Evolutionary conservation across 92 coral and sea anemone genomes (phyloP), one percentile per base, ranked within the genome.

Genomic region (Meandrina meandrites): DNA sequence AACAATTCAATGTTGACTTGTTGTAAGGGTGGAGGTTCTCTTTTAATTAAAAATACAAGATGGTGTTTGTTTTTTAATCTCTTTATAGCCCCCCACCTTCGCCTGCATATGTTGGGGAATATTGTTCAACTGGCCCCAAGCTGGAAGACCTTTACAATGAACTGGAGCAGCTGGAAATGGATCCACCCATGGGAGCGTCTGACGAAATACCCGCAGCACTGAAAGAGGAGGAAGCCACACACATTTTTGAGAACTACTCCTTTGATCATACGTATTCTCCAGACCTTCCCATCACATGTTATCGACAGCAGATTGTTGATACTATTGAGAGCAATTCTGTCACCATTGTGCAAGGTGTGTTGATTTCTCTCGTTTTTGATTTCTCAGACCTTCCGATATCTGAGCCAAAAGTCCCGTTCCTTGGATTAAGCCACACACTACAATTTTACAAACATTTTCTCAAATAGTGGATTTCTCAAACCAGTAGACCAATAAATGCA

Each of bases 281-380:
- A 47, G 91, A 87, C 35, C 91, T 97, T 19, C 99, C 99, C 10
- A 97, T 97, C 54, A 97, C 99, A 0, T 54, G 81, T 5, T 95
- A 91, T 82, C 96, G 84, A 3, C 94, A 92, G 64, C 98, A 97
- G 19, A 93, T 97, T 66, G 87, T 97, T 37, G 92, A 92, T 66
- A 97, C 97, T 21, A 91, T 97, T 84, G 99, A 97, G 78, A 97
- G 96, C 70, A 97, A 97, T 87, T 95, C 99, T 34, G 98, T 93
- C 30, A 96, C 97, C 47, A 92, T 97, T 18, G 88, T 97, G 27
- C 98, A 95, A 91, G 99, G 99, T 96, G 79, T 30, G 95, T 79
- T 88, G n/a, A n/a, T 45, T 45, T 45, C 48, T 45, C 48, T 3
- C 4, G 8, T 45, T 8, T 8, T 45, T 45, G 4, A 4, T 45